These are phyloP conservation scores for Holocentrus rufus DNA, from an alignment of 2,797 vertebrate species.

Conservation along the genomic window DNA sequence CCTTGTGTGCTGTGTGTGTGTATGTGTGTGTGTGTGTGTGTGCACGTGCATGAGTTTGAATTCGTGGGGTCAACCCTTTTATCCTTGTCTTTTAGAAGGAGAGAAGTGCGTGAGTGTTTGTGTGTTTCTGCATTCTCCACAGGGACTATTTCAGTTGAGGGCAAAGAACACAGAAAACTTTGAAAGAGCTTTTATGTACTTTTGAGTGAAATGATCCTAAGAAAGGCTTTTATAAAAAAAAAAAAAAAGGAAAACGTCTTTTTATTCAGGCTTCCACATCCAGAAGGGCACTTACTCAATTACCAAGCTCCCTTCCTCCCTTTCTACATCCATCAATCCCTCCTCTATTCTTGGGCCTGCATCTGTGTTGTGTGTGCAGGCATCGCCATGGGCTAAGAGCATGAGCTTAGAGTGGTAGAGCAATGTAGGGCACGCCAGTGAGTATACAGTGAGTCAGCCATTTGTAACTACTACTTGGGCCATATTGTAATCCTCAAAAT, in stretches of 20 bases:
- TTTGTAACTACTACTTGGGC: slow-evolving; percentile 64
- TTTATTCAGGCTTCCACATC: slow-evolving; percentile 75
- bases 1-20: slow-evolving; percentile 7
- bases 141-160: slow-evolving; percentile 78
- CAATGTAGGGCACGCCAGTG: slow-evolving; percentile 72
- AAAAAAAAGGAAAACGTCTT: slow-evolving; percentile 46
- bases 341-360: slow-evolving; percentile 75
- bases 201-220: slow-evolving; percentile 81
- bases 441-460: slow-evolving; percentile 69
- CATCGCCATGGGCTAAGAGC: slow-evolving; percentile 73
- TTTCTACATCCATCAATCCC: slow-evolving; percentile 72
- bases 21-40: slow-evolving; percentile 36
- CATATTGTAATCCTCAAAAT: slow-evolving; percentile 62
- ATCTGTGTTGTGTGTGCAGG: slow-evolving; percentile 67
- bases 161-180: slow-evolving; percentile 75
- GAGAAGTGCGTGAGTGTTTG: slow-evolving; percentile 70
- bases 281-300: slow-evolving; percentile 81
- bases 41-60: slow-evolving; percentile 56
- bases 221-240: slow-evolving; percentile 72
- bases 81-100: slow-evolving; percentile 72
- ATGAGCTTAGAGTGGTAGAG: slow-evolving; percentile 61
- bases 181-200: slow-evolving; percentile 85
- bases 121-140: slow-evolving; percentile 72
- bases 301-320: slow-evolving; percentile 68
- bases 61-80: slow-evolving; percentile 78